phyloP scores from a whole-genome alignment of 2,113 vertebrate genomes.

The Syngnathus floridae region DNA sequence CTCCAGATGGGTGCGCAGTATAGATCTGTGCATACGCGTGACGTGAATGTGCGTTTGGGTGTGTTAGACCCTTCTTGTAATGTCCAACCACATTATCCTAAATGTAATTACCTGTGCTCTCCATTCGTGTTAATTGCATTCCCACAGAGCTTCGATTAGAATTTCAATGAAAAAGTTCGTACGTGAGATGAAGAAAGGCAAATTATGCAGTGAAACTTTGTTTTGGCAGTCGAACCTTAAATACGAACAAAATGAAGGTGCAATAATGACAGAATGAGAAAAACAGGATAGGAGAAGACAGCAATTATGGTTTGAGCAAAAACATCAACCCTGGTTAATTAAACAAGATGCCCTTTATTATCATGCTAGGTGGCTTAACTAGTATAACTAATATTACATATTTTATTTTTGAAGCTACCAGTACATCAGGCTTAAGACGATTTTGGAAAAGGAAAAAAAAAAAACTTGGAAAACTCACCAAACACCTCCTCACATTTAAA shows the following conservation, averaged over 20 bases:
- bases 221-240: neutral
- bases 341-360: no score
- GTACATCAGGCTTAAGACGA: no score
- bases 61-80: slow-evolving; percentile 25
- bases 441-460: no score
- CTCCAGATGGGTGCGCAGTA: slow-evolving; percentile 32
- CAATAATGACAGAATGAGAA: neutral
- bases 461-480: no score
- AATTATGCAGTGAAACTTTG: neutral
- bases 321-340: no score
- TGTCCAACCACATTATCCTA: slow-evolving; percentile 43
- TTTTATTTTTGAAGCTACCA: no score
- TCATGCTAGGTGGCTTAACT: no score
- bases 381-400: no score
- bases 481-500: neutral
- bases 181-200: neutral
- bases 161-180: slow-evolving; percentile 21
- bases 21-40: neutral
- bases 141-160: neutral
- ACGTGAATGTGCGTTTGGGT: slow-evolving; percentile 3
- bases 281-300: neutral
- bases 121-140: slow-evolving; percentile 20
- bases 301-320: neutral
- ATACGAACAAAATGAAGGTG: neutral
- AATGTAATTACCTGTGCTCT: slow-evolving; percentile 43